Conservation (phyloP, 1,140 invertebrate genomes). For the Hypothenemus hampei region DNA sequence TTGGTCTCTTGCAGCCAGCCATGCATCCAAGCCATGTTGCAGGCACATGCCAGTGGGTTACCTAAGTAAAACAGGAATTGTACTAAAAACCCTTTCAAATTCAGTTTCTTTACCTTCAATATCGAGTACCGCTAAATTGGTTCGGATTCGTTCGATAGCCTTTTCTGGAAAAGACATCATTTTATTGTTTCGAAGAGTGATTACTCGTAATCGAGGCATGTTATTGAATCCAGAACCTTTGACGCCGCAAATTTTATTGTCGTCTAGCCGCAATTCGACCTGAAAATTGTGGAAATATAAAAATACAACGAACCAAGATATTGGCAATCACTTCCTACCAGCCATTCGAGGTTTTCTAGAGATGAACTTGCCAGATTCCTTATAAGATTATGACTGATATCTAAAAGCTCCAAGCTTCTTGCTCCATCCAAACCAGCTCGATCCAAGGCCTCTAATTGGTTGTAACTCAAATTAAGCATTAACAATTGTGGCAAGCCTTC, state of each 20-base stretch:
- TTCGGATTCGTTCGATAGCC: slow-evolving; percentile 68
- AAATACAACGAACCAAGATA: not conserved
- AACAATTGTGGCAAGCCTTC: slow-evolving; percentile 69
- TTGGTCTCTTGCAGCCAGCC: slow-evolving; percentile 72
- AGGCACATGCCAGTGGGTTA: slow-evolving; percentile 76
- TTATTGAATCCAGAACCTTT: slow-evolving; percentile 69
- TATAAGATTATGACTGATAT: slow-evolving; percentile 74
- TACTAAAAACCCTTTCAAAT: no score
- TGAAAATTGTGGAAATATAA: slow-evolving; percentile 12
- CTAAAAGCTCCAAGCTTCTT: slow-evolving; percentile 72
- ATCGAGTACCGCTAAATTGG: slow-evolving; percentile 76
- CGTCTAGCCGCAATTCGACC: slow-evolving; percentile 72
- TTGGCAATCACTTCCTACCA: slow-evolving; percentile 47
- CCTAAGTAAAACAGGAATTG: no score
- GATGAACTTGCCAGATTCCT: slow-evolving; percentile 59
- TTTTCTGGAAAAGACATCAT: slow-evolving; percentile 68
- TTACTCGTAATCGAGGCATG: slow-evolving; percentile 73
- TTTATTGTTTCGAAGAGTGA: slow-evolving; percentile 74
- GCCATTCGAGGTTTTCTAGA: slow-evolving; percentile 68
- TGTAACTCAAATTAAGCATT: slow-evolving; percentile 77
- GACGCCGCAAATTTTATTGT: slow-evolving; percentile 67
- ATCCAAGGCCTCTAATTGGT: slow-evolving; percentile 65
- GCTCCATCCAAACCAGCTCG: slow-evolving; percentile 66
- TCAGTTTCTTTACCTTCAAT: slow-evolving; percentile 63
- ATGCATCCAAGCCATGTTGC: slow-evolving; percentile 73